Percentiles rank a stretch among this genome's conserved stretches.
Conservation (phyloP, 2,113 vertebrate species). For the Athene noctua region DNA sequence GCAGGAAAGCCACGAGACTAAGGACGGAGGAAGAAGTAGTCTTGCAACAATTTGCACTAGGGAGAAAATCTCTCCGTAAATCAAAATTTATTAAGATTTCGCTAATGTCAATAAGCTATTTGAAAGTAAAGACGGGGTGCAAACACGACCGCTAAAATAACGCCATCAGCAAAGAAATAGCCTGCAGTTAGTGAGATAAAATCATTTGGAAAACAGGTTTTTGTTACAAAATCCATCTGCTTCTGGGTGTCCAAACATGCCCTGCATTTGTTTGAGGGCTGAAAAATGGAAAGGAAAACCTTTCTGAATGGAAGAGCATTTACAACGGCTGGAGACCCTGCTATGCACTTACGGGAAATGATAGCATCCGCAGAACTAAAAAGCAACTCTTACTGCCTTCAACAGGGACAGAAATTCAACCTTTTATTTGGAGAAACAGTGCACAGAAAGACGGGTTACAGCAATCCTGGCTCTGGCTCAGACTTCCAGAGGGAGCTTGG, state of each 20-base stretch:
- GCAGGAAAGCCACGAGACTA: background rate
- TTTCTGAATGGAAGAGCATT: background rate
- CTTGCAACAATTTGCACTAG: background rate
- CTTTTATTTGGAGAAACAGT: background rate
- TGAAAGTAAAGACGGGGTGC: background rate
- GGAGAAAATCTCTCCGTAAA: background rate
- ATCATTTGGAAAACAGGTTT: background rate
- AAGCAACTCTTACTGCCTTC: background rate
- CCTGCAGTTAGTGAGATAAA: background rate
- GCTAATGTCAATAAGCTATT: background rate
- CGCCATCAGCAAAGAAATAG: background rate
- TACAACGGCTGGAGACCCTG: background rate
- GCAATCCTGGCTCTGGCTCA: background rate
- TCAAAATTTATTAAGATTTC: background rate
- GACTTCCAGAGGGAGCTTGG: background rate
- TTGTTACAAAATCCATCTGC: background rate
- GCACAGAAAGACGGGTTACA: background rate
- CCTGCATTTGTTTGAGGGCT: background rate
- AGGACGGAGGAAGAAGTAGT: rapidly evolving
- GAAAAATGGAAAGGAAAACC: background rate
- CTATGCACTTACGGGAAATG: background rate
- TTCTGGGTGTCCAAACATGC: background rate
- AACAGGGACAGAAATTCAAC: background rate
- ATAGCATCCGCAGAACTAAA: background rate
- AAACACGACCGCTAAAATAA: background rate